phyloP scores from a whole-genome alignment of 2,113 vertebrate species.

The Hiodon tergisus region DNA sequence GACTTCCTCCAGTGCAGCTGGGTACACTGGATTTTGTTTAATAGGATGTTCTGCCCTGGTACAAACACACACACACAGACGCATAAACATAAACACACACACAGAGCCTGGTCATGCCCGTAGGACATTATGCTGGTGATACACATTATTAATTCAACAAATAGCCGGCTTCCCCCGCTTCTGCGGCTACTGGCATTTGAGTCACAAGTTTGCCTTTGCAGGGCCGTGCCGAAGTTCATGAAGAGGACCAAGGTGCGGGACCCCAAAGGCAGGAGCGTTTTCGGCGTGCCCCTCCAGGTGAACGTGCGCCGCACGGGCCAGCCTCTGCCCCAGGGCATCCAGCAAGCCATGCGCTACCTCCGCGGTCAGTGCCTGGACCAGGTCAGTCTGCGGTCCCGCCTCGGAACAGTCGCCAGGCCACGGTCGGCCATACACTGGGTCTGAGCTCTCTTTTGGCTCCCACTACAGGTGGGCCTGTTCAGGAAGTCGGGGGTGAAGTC shows the following conservation, averaged over 20 bases:
- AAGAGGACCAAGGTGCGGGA: conserved; percentile 94
- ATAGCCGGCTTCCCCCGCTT: neutral
- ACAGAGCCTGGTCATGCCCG: no score
- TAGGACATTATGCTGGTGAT: no score
- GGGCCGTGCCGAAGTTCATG: conserved; percentile 99
- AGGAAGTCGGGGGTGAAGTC: conserved; percentile 95
- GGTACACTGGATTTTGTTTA: no score
- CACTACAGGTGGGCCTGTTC: conserved; percentile 87
- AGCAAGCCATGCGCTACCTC: conserved; percentile 86
- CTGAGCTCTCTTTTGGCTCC: neutral
- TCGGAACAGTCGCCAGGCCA: no score
- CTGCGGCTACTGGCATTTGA: neutral
- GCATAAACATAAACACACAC: no score
- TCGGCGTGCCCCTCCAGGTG: conserved; percentile 87
- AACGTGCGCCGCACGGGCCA: conserved; percentile 91
- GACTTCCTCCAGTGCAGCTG: no score
- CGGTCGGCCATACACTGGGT: no score
- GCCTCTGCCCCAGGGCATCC: conserved; percentile 90
- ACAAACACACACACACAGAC: no score
- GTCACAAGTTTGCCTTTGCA: conserved; percentile 47
- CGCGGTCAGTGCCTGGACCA: conserved; percentile 88
- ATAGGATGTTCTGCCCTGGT: no score
- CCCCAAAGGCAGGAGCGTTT: conserved; percentile 89
- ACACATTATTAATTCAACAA: no score
- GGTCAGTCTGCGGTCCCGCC: conserved; percentile 53